Evolutionary conservation across 2,797 vertebrate genomes (phyloP).

Genomic region (Botia almorhae): DNA sequence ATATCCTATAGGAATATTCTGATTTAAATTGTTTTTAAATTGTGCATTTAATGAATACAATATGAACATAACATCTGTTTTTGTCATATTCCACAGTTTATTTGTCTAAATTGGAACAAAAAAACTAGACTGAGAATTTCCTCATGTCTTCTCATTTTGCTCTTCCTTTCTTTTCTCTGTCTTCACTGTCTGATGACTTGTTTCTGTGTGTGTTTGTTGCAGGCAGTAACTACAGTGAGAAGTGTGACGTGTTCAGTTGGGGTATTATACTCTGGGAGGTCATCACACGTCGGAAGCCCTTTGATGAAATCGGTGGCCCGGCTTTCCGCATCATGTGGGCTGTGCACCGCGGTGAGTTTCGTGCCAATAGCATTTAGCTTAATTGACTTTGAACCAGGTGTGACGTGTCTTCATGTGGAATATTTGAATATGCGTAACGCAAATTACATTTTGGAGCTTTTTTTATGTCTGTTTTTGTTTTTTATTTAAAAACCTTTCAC

Average conservation of each 20-base stretch:
- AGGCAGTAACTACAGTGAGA: slow-evolving; percentile 96
- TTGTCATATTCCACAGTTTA: no score
- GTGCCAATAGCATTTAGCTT: not conserved
- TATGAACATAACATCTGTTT: no score
- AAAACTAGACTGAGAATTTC: no score
- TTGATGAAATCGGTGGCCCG: slow-evolving; percentile 95
- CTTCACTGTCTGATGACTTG: not conserved
- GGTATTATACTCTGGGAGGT: slow-evolving; percentile 99
- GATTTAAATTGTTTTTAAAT: no score
- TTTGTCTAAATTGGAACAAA: no score
- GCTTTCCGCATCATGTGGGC: slow-evolving; percentile 99
- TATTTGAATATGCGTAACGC: not conserved
- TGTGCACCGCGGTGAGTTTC: slow-evolving; percentile 89
- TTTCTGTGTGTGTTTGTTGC: slow-evolving; percentile 46
- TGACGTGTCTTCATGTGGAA: not conserved
- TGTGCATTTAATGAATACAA: no score
- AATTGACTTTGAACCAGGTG: not conserved
- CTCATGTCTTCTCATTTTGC: slow-evolving; percentile 38
- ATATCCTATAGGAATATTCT: no score
- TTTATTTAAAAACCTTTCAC: no score
- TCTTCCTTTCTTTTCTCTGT: not conserved
- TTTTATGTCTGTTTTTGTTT: no score
- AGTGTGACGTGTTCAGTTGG: slow-evolving; percentile 99
- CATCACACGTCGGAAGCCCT: slow-evolving; percentile 95
- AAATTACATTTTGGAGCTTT: no score